These are phyloP conservation scores for Saccostrea glomerata DNA, from an alignment of 1,140 invertebrate species.

Conservation along the genomic window DNA sequence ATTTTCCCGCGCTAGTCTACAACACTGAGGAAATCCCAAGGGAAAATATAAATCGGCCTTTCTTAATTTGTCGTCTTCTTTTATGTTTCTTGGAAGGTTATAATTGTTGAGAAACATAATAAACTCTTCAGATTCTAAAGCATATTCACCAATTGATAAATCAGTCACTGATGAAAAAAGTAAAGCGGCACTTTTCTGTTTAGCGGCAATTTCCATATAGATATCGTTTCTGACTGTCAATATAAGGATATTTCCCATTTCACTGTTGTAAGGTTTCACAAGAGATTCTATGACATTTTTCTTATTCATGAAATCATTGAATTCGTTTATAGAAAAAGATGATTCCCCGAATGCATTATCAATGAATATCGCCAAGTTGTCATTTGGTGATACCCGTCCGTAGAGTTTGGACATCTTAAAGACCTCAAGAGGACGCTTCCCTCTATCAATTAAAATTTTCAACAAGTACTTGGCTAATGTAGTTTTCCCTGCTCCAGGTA, in stretches of 20 bases:
- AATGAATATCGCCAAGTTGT: not conserved
- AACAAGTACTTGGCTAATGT: not conserved
- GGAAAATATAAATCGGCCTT: not conserved
- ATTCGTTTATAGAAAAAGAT: not conserved
- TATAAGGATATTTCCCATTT: not conserved
- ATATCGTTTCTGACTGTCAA: not conserved
- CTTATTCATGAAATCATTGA: not conserved
- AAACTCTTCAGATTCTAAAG: not conserved
- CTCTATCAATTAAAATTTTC: not conserved
- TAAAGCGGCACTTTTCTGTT: not conserved
- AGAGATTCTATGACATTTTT: not conserved
- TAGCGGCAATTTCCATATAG: too few species aligned
- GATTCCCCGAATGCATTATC: too few species aligned
- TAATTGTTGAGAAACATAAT: not conserved
- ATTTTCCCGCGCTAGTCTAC: not conserved
- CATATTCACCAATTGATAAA: not conserved
- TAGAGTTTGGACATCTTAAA: not conserved
- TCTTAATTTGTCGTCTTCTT: not conserved
- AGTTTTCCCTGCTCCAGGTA: not conserved
- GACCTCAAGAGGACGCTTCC: not conserved
- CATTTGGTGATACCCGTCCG: not conserved
- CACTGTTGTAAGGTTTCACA: not conserved
- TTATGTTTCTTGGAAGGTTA: not conserved
- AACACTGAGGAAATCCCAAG: not conserved
- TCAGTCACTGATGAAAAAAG: not conserved